Conservation (phyloP, 2,113 vertebrate genomes). For the Anarrhichthys ocellatus region DNA sequence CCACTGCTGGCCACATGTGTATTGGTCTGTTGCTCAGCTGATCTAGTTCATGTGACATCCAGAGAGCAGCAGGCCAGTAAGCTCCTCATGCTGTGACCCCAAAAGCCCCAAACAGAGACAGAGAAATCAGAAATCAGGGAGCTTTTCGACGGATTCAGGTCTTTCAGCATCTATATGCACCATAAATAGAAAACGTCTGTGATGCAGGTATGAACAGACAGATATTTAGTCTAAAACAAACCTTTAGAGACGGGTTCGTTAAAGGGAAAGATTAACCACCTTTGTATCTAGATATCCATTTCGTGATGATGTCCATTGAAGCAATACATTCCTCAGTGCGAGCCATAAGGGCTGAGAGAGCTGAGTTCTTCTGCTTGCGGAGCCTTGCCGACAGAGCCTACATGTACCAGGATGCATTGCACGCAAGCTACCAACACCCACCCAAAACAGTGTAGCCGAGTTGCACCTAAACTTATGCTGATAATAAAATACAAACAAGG, state of each 20-base stretch:
- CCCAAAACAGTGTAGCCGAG: not conserved
- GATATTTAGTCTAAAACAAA: not conserved
- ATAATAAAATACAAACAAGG: not conserved
- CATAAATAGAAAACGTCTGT: constrained; percentile 13
- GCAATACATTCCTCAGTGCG: not conserved
- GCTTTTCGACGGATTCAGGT: constrained; percentile 9
- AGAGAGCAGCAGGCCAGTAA: constrained; percentile 36
- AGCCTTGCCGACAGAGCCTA: not conserved
- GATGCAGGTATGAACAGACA: not conserved
- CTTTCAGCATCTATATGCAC: not conserved
- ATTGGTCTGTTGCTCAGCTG: constrained; percentile 31
- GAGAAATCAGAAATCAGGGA: not conserved
- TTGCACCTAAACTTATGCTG: not conserved
- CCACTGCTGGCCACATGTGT: constrained; percentile 30
- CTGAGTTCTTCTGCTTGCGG: not conserved
- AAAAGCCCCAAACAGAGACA: constrained; percentile 17
- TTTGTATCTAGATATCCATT: not conserved
- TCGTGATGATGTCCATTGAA: not conserved
- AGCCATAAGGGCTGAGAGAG: not conserved
- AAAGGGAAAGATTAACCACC: too few species aligned
- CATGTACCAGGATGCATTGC: not conserved
- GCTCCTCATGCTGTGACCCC: constrained; percentile 24
- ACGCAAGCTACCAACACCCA: not conserved
- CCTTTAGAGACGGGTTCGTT: not conserved
- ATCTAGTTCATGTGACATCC: constrained; percentile 25